Conservation (phyloP, 2,888 invertebrate species). For the Amiota communis region DNA sequence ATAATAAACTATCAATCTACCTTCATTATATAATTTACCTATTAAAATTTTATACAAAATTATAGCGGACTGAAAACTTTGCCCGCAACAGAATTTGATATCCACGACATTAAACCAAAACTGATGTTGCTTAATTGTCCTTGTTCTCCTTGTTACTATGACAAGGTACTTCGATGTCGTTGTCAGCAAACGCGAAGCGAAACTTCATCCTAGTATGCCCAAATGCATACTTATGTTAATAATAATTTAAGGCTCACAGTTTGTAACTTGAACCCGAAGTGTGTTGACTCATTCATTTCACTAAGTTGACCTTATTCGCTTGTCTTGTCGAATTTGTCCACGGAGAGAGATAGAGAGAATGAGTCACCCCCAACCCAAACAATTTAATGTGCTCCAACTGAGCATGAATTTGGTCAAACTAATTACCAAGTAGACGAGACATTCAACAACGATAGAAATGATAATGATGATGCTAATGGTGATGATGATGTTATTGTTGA, state of each 20-base stretch:
- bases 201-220: constrained; percentile 3
- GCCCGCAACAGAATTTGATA: neutral
- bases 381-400: constrained; percentile 50
- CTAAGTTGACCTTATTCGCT: constrained; percentile 8
- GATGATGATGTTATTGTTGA: neutral
- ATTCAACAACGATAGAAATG: constrained; percentile 35
- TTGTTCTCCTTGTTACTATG: constrained; percentile 11
- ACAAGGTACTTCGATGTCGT: neutral
- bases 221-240: constrained; percentile 29
- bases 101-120: no score
- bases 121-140: neutral
- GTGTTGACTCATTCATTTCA: constrained; percentile 30
- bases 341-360: no score
- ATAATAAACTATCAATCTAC: no score
- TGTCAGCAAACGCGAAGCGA: neutral
- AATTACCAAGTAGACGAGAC: constrained; percentile 45
- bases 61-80: neutral
- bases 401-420: constrained; percentile 51
- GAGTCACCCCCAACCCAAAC: neutral
- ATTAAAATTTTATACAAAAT: neutral
- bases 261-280: constrained; percentile 29
- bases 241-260: neutral
- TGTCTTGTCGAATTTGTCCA: no score
- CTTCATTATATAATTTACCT: no score
- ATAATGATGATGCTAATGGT: constrained; percentile 12